These are phyloP conservation scores for Autographa gamma DNA, from an alignment of 2,888 invertebrate genomes.

Conservation along the genomic window DNA sequence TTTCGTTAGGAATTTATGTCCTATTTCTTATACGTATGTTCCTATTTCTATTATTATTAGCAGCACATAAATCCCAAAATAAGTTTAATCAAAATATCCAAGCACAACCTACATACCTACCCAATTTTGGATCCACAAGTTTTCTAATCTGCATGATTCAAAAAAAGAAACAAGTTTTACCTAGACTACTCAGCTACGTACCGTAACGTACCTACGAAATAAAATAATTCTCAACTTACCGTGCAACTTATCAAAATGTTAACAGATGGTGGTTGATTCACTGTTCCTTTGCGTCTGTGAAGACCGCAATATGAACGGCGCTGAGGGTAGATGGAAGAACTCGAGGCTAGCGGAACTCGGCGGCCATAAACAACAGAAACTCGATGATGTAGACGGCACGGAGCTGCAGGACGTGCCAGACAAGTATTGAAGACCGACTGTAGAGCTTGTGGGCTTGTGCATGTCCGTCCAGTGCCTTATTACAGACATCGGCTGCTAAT, in stretches of 20 bases:
- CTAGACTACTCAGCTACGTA: too few relatives aligned
- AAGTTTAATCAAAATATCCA: too few relatives aligned
- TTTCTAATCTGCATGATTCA: too few relatives aligned
- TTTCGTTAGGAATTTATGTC: neutral
- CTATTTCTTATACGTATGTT: too few relatives aligned
- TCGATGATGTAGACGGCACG: conserved; percentile 65
- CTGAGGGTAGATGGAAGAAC: conserved; percentile 90
- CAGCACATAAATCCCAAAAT: too few relatives aligned
- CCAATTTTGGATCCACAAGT: too few relatives aligned
- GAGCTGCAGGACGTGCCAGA: conserved; percentile 77
- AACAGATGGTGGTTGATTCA: conserved; percentile 97
- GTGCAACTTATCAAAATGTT: conserved; percentile 3
- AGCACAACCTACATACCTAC: too few relatives aligned
- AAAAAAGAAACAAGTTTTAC: too few relatives aligned
- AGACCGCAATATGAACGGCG: conserved; percentile 95
- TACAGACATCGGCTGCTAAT: conserved; percentile 47
- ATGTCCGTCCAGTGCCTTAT: conserved; percentile 54
- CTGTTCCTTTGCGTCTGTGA: conserved; percentile 98
- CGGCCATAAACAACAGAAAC: conserved; percentile 70
- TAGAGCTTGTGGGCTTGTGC: conserved; percentile 49
- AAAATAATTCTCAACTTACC: too few relatives aligned
- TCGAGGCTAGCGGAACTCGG: conserved; percentile 89
- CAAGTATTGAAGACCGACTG: conserved; percentile 74
- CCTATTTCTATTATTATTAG: too few relatives aligned
- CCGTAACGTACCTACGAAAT: too few relatives aligned